Percentiles rank a stretch among this genome's conserved stretches.
These are phyloP conservation scores for Drosophila melanosoma DNA, from an alignment of 2,888 invertebrate species.

Conservation along the genomic window DNA sequence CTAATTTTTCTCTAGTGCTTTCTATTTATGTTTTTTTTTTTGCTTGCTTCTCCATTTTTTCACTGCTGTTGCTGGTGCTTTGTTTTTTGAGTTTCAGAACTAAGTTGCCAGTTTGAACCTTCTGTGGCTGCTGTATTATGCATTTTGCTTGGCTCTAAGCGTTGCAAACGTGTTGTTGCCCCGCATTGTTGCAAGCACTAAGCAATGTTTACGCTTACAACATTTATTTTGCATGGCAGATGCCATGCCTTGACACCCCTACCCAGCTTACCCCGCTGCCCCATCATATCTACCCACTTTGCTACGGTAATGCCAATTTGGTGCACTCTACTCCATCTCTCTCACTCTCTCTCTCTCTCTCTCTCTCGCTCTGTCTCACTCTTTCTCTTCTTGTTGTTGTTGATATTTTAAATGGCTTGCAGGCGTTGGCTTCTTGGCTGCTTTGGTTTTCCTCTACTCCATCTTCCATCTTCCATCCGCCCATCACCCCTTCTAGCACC, in stretches of 20 bases:
- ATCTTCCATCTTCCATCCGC: not conserved
- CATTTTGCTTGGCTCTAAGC: conserved; percentile 46
- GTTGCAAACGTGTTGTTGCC: conserved; percentile 42
- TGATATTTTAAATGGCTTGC: conserved; percentile 63
- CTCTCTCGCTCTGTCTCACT: not conserved
- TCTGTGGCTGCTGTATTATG: conserved; percentile 64
- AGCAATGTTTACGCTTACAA: conserved; percentile 77
- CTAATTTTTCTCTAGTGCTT: conserved; percentile 77
- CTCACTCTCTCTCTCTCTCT: not conserved
- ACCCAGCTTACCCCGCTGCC: not conserved
- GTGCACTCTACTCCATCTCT: conserved; percentile 62
- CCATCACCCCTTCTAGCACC: not conserved
- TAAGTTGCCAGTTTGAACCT: conserved; percentile 34
- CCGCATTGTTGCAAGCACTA: conserved; percentile 63
- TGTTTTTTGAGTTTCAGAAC: conserved; percentile 15
- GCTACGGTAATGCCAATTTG: conserved; percentile 74
- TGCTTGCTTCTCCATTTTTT: conserved; percentile 37
- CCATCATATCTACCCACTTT: conserved; percentile 25
- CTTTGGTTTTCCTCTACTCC: conserved; percentile 22
- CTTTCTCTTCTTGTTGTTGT: conserved; percentile 22
- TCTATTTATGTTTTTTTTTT: conserved; percentile 49
- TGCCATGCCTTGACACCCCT: conserved; percentile 21
- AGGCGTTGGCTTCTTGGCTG: conserved; percentile 70
- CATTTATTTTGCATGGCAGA: conserved; percentile 78
- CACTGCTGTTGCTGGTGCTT: conserved; percentile 9